Evolutionary conservation across 2,797 vertebrate genomes (phyloP).

Genomic region (Gymnothorax javanicus): DNA sequence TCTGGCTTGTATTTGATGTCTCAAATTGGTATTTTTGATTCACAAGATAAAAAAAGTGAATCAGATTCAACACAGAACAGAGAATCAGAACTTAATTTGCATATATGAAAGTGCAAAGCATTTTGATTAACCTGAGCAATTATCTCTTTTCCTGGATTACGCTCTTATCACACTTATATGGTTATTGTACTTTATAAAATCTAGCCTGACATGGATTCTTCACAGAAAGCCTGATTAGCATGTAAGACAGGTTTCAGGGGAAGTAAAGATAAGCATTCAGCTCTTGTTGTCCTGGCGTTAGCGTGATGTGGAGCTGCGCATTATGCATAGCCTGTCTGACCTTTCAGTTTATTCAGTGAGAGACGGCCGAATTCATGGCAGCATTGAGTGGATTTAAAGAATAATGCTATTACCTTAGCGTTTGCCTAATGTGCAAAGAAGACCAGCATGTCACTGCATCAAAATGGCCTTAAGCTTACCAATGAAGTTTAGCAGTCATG

Average conservation of each 20-base stretch:
- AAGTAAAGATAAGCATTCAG: not conserved
- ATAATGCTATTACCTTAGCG: too few species aligned
- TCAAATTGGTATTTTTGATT: not conserved
- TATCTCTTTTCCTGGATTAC: not conserved
- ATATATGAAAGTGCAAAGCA: not conserved
- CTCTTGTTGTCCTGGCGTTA: not conserved
- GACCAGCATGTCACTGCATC: not conserved
- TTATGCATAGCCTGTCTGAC: not conserved
- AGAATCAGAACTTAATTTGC: not conserved
- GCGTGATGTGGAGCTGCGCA: not conserved
- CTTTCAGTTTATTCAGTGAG: not conserved
- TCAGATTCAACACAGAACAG: not conserved
- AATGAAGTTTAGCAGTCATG: constrained; percentile 30
- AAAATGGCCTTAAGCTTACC: constrained; percentile 39
- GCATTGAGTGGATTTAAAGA: not conserved
- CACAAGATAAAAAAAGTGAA: too few species aligned
- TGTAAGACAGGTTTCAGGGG: not conserved
- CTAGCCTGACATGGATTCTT: too few species aligned
- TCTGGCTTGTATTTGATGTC: not conserved
- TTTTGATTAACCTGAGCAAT: not conserved
- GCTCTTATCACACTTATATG: not conserved
- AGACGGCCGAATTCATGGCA: not conserved
- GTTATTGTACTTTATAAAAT: not conserved
- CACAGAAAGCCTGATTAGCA: not conserved
- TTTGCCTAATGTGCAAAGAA: too few species aligned